Evolutionary conservation across 2,888 invertebrate genomes (phyloP).

Genomic region (Apamea crenata): DNA sequence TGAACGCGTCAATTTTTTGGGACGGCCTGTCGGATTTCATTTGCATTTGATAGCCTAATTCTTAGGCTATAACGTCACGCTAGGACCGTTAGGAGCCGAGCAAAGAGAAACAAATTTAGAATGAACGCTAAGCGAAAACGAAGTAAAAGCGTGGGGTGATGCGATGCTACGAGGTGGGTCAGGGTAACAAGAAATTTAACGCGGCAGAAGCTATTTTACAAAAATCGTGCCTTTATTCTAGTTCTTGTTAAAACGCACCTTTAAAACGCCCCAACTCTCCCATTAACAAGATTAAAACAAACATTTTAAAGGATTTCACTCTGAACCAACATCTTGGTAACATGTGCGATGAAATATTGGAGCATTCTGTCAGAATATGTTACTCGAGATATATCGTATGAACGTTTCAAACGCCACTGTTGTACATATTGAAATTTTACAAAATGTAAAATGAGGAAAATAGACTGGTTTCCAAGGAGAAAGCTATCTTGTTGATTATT

Average conservation of each 20-base stretch:
- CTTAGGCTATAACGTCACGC: too few species aligned
- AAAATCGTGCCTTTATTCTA: too few species aligned
- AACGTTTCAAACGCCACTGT: conserved; percentile 9
- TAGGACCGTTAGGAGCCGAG: too few species aligned
- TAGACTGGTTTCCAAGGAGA: background rate
- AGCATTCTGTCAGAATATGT: conserved; percentile 26
- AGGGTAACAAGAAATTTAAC: too few species aligned
- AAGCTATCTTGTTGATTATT: background rate
- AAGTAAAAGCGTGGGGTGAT: too few species aligned
- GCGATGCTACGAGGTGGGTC: too few species aligned
- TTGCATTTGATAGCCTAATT: too few species aligned
- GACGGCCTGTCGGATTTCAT: too few species aligned
- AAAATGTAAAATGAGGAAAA: conserved; percentile 14
- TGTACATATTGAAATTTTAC: conserved; percentile 28
- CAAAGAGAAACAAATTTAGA: too few species aligned
- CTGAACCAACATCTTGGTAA: conserved; percentile 32
- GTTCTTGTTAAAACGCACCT: background rate
- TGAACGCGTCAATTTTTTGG: too few species aligned
- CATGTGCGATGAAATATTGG: conserved; percentile 40
- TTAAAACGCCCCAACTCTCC: background rate
- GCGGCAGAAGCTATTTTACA: too few species aligned
- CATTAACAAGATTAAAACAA: conserved; percentile 56
- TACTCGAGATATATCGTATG: conserved; percentile 19
- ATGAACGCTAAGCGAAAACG: too few species aligned
- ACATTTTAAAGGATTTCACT: conserved; percentile 53